These are phyloP conservation scores for Diabrotica virgifera DNA, from an alignment of 1,140 invertebrate genomes.

Conservation along the genomic window DNA sequence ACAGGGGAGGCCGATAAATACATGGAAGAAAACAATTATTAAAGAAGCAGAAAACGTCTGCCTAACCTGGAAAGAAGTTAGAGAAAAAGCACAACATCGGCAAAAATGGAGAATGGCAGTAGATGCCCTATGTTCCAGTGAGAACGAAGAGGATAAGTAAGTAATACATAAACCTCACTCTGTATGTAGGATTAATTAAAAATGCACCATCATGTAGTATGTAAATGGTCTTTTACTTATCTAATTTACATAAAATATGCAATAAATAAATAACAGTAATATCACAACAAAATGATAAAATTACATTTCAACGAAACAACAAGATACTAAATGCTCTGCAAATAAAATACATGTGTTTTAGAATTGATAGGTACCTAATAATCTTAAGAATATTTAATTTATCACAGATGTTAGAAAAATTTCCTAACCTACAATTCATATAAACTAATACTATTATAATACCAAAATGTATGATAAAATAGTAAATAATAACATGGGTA, in stretches of 20 bases:
- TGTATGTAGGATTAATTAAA: too few species aligned
- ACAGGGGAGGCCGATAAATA: too few species aligned
- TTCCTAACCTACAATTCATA: neutral
- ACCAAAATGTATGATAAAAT: constrained; percentile 7
- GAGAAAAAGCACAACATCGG: too few species aligned
- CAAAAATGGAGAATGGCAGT: too few species aligned
- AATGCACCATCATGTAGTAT: constrained; percentile 20
- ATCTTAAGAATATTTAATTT: constrained; percentile 7
- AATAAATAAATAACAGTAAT: constrained; percentile 7
- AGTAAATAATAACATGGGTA: constrained; percentile 14
- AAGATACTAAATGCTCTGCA: neutral
- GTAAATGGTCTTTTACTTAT: constrained; percentile 9
- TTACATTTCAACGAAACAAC: neutral
- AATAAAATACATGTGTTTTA: neutral
- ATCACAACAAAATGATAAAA: constrained; percentile 1
- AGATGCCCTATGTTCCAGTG: too few species aligned
- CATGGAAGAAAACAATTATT: too few species aligned
- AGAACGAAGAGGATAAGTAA: too few species aligned
- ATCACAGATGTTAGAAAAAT: constrained; percentile 17
- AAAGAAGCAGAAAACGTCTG: too few species aligned
- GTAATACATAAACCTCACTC: too few species aligned
- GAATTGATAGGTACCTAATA: neutral
- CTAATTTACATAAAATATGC: constrained; percentile 24
- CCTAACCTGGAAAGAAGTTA: too few species aligned
- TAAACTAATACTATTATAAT: neutral